Evolutionary conservation across 2,888 invertebrate species (phyloP).

Genomic region (Nomada flava): DNA sequence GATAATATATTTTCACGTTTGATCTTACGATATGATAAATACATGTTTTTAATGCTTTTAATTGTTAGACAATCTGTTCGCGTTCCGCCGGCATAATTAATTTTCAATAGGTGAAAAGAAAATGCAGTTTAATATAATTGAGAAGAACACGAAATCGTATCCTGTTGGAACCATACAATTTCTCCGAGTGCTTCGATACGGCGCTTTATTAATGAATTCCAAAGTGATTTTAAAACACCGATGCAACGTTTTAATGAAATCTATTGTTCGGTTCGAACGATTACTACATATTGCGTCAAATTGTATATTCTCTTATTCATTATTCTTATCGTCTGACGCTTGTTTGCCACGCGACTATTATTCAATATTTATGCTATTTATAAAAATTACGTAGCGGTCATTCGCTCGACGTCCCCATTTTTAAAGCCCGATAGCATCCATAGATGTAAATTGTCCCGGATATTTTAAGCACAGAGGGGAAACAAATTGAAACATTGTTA

Average conservation of each 20-base stretch:
- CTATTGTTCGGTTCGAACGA: not conserved
- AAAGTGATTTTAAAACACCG: not conserved
- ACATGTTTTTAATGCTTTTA: no score
- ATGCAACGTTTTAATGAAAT: not conserved
- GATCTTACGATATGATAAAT: no score
- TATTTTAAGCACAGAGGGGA: not conserved
- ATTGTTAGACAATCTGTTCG: no score
- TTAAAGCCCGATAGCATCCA: not conserved
- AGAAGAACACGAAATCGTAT: not conserved
- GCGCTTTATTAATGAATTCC: not conserved
- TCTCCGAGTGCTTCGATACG: not conserved
- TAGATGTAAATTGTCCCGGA: not conserved
- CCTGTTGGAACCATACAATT: not conserved
- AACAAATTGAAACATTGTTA: constrained; percentile 22
- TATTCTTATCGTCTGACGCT: not conserved
- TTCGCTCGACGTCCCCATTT: not conserved
- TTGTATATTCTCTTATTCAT: not conserved
- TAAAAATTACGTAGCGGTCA: not conserved
- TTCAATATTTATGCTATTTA: not conserved
- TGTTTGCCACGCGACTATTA: not conserved
- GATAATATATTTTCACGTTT: no score
- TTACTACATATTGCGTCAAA: not conserved
- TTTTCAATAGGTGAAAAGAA: not conserved
- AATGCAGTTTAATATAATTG: not conserved
- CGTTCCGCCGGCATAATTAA: not conserved